Evolutionary conservation across 2,888 invertebrate genomes (phyloP).

Genomic region (Dryadula phaetusa): DNA sequence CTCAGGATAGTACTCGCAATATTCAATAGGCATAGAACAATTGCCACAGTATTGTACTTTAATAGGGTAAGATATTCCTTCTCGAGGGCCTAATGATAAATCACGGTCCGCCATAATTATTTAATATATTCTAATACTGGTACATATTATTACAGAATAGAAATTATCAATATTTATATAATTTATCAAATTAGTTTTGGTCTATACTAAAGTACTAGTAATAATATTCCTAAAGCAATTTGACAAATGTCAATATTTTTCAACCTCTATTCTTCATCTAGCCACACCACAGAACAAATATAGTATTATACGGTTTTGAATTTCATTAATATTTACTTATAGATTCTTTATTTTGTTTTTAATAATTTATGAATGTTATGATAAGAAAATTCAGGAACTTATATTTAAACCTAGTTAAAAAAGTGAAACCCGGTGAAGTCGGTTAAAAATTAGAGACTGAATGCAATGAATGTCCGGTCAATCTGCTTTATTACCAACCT

Average conservation of each 20-base stretch:
- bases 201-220: neutral
- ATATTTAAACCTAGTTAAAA: too few relatives aligned
- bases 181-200: constrained; percentile 1
- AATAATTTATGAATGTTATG: too few relatives aligned
- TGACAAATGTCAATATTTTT: constrained; percentile 16
- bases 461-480: too few relatives aligned
- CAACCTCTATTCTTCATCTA: neutral
- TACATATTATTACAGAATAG: constrained; percentile 40
- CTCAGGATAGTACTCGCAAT: constrained; percentile 99
- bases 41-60: constrained; percentile 96
- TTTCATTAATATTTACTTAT: too few relatives aligned
- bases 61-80: constrained; percentile 91
- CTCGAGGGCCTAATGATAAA: constrained; percentile 86
- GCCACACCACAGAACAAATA: constrained; percentile 4
- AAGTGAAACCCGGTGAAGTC: too few relatives aligned
- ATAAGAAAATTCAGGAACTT: too few relatives aligned
- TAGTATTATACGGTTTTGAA: neutral
- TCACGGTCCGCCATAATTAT: constrained; percentile 83
- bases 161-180: constrained; percentile 1
- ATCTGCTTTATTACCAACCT: too few relatives aligned
- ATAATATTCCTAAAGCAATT: neutral
- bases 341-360: too few relatives aligned
- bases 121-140: constrained; percentile 36
- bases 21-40: constrained; percentile 98
- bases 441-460: too few relatives aligned